Evolutionary conservation across 2,888 invertebrate species (phyloP).

Genomic region (Zootermopsis nevadensis): DNA sequence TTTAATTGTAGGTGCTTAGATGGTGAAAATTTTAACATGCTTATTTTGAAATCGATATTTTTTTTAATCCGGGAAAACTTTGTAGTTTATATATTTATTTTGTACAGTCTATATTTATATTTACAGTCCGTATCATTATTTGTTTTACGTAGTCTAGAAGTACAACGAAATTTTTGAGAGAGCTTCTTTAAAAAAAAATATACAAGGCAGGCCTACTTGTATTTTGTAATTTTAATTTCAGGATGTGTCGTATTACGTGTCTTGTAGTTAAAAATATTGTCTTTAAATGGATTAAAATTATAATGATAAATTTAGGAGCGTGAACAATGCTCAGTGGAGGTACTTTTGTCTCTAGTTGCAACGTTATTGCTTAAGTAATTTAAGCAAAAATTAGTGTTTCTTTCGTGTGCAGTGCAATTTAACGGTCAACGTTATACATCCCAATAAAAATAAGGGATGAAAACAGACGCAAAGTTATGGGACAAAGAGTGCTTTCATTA

Average conservation of each 20-base stretch:
- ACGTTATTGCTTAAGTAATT: constrained; percentile 6
- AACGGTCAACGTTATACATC: neutral
- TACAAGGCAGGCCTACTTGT: no score
- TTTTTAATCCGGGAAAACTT: neutral
- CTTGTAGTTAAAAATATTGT: neutral
- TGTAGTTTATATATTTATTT: no score
- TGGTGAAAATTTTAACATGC: constrained; percentile 12
- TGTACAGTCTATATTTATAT: no score
- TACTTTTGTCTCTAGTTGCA: neutral
- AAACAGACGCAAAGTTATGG: no score
- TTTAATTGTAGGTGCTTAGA: no score
- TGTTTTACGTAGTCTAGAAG: neutral
- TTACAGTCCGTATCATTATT: no score
- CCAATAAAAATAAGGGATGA: neutral
- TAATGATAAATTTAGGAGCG: neutral
- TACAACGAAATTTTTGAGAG: neutral
- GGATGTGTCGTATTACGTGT: neutral
- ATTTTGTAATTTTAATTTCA: neutral
- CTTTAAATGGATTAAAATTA: neutral
- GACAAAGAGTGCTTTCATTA: no score
- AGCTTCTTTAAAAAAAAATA: neutral
- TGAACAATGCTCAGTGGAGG: neutral
- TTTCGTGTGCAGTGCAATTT: neutral
- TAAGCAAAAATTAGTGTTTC: neutral
- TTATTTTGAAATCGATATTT: neutral